Percentiles rank a stretch among this genome's conserved stretches.
These are phyloP conservation scores for cattle (Bos taurus) DNA, from an alignment of 2,113 vertebrate genomes.

Conservation along the genomic window DNA sequence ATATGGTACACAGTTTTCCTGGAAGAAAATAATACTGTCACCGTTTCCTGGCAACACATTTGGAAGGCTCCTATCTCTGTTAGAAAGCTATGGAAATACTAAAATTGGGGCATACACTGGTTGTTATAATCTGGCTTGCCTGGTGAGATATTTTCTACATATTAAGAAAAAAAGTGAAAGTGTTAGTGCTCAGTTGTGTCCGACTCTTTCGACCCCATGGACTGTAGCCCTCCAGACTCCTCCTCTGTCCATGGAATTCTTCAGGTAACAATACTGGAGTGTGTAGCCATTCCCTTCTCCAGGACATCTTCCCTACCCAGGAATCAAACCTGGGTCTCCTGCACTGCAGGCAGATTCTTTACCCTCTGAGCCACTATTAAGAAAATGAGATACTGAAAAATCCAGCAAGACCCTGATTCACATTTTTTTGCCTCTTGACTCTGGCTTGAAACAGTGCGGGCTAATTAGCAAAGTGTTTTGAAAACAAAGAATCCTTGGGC, in stretches of 20 bases:
- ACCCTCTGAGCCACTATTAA: background rate
- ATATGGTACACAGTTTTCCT: background rate
- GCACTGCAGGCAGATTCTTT: background rate
- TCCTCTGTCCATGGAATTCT: background rate
- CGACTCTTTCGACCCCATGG: background rate
- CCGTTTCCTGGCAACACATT: background rate
- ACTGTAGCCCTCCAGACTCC: background rate
- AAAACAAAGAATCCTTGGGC: background rate
- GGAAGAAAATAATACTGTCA: background rate
- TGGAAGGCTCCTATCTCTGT: background rate
- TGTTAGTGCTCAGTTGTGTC: background rate
- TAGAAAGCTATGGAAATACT: background rate
- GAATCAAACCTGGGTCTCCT: background rate
- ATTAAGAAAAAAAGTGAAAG: background rate
- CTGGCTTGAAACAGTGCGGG: background rate
- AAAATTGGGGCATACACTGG: background rate
- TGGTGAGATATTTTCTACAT: background rate
- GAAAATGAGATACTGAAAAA: background rate
- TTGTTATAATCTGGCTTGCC: background rate
- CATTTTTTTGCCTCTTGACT: background rate
- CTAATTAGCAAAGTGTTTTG: background rate
- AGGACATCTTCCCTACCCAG: background rate
- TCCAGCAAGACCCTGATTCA: background rate
- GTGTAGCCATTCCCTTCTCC: background rate
- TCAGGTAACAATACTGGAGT: background rate